Conservation (phyloP, 2,888 invertebrate genomes). For the Mythimna albipuncta region DNA sequence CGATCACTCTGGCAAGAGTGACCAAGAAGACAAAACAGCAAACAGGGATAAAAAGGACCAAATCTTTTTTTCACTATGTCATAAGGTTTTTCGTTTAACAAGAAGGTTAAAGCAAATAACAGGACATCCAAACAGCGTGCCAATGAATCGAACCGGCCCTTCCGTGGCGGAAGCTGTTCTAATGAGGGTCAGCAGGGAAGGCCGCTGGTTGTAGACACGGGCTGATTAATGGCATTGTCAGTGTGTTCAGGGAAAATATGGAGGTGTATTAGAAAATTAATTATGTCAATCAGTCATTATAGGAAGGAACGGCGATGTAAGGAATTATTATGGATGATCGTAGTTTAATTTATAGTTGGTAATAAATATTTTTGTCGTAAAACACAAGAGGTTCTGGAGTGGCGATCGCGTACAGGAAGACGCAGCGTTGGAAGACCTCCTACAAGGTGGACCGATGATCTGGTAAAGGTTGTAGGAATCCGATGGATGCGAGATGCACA, state of each 20-base stretch:
- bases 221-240: constrained; percentile 35
- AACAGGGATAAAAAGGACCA: neutral
- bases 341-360: no score
- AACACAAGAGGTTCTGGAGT: no score
- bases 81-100: constrained; percentile 22
- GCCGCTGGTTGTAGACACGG: constrained; percentile 32
- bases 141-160: constrained; percentile 44
- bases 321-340: no score
- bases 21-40: neutral
- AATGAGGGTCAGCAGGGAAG: constrained; percentile 62
- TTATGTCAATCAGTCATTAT: no score
- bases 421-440: no score
- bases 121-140: constrained; percentile 52
- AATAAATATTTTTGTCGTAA: no score
- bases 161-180: constrained; percentile 58
- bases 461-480: no score
- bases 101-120: constrained; percentile 47
- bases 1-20: no score
- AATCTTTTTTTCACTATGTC: neutral
- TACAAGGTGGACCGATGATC: no score
- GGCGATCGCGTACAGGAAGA: no score
- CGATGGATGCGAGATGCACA: no score
- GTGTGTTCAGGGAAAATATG: neutral
- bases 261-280: constrained; percentile 1
- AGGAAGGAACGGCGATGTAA: no score